Evolutionary conservation across 2,888 invertebrate species (phyloP), one percentile per base, ranked within the genome.

Genomic region (Latrodectus hesperus): DNA sequence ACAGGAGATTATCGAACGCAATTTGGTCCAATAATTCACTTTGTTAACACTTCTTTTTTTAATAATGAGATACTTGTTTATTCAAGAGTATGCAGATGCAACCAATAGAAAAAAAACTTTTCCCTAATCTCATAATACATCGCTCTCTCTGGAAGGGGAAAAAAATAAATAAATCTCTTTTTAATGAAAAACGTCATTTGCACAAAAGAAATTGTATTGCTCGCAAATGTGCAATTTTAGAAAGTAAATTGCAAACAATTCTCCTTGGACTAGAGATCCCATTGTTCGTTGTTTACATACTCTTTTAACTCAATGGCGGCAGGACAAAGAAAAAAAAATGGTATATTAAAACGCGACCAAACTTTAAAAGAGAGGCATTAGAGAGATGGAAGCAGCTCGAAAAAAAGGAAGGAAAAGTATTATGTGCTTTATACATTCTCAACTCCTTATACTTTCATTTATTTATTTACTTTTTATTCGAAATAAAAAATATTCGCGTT

Each of bases 301-400:
- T 87, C 81, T 77, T 87, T 87, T 87, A 87, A 87, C 86, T 87
- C 86, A 87, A 81, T 87, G 73, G 79, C 76, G 72, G 65, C 38
- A 14, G 67, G 26, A 87, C 86, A 87, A 87, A 81, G 55, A 68
- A 38, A 53, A 38, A n/a, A 38, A 53, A 73, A 79, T 60, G 67
- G 68, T 81, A 77, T 75, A 81, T 87, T 81, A 87, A 84, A 87
- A 87, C 72, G 77, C 77, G 81, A 87, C 77, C 86, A 77, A 87
- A 82, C 76, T 77, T 87, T 79, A 22, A 68, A 53, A 77, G 74
- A 75, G 65, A 64, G 67, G 85, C 85, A 86, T 86, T 86, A 81
- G 38, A 76, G 52, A 80, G 86, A 87, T 87, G 72, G 80, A 83
- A 60, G 71, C 74, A 79, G 79, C 55, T 6, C 4, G 38, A 38